Evolutionary conservation across 35 echinoderm and acorn worm genomes (phyloP), one percentile per base, ranked within the genome.

Genomic region (Lytechinus variegatus): DNA sequence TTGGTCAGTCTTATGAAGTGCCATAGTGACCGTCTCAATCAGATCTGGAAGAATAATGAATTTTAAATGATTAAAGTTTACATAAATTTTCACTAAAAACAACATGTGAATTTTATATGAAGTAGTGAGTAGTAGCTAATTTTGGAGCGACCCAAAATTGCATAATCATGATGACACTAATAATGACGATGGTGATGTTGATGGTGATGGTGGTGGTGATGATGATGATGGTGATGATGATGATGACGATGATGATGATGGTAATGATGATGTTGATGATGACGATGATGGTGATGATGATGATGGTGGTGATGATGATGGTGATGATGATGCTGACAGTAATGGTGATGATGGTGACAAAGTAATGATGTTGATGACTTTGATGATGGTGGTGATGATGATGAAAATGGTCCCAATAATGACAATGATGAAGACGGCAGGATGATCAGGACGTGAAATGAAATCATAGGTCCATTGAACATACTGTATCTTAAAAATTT

Each of bases 1-100:
- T n/a, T 33, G 61, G 24, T 8, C 28, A 19, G 94, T 86, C 24
- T 92, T 91, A n/a, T 61, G 94, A 3, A 96, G 44, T 29, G 86
- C 94, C 55, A 95, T 66, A 21, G 94, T 89, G 51, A 96, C 54
- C 16, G 87, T 33, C 24, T 55, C 79, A 52, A 96, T 33, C 1
- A 96, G 79, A 5, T 96, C 96, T 96, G 86, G 53, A 79, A 94
- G 79, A 52, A 56, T 72, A 96, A 58, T 58, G 33, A 44, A 2
- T 44, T 44, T 44, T 44, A 1, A 28, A 58, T 57, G 28, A 87
- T 55, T 14, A 53, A 95, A 88, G 16, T 79, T 60, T 7, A 79
- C 16, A 24, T 79, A 11, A 52, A 94, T 13, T 51, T 6, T 52
- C 52, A 93, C 9, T 91, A 19, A 52, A 53, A 28, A 53, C 51